Conservation (phyloP, 2,797 vertebrate species). For the Sarcophilus harrisii region DNA sequence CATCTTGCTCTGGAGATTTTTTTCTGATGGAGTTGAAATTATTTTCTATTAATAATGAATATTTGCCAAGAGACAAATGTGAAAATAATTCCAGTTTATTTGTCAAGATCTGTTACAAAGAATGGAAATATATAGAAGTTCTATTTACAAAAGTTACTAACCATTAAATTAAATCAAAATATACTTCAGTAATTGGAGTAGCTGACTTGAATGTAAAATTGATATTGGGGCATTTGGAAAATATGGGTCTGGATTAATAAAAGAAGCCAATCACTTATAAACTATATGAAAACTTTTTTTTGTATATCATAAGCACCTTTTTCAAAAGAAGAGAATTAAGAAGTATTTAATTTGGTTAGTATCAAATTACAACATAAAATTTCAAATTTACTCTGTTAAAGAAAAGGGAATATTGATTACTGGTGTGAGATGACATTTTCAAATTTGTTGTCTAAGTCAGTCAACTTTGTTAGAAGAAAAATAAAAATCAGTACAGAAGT, state of each 20-base stretch:
- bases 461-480: neutral
- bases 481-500: neutral
- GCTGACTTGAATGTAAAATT: neutral
- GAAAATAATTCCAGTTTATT: neutral
- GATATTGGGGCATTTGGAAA: neutral
- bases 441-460: neutral
- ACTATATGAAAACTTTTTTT: neutral
- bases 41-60: too few species aligned
- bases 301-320: neutral
- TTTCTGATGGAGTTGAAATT: too few species aligned
- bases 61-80: too few species aligned
- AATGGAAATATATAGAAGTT: neutral
- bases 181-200: neutral
- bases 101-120: neutral
- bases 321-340: neutral
- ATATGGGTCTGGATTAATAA: neutral
- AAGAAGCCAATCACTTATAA: neutral
- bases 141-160: neutral
- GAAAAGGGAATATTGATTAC: neutral
- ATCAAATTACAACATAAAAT: neutral
- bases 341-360: neutral
- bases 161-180: neutral
- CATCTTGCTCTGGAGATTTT: too few species aligned
- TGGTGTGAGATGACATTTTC: neutral
- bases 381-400: neutral